phyloP scores from a whole-genome alignment of 2,888 invertebrate genomes.

The Agrypnus murinus region DNA sequence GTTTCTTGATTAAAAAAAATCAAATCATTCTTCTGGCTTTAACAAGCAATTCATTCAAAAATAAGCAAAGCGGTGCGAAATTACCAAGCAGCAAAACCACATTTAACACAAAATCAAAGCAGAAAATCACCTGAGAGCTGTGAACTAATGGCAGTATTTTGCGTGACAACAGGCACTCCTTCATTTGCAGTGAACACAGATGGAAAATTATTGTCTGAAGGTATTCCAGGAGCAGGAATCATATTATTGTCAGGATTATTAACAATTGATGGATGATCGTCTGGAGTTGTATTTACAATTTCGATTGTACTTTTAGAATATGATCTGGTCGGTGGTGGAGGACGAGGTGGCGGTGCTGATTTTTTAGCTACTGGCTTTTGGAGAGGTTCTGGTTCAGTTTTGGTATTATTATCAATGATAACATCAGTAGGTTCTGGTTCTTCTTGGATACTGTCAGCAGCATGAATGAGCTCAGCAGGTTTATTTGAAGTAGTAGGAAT shows the following conservation, averaged over 20 bases:
- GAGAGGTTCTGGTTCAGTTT: not conserved
- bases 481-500: not conserved
- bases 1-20: no score
- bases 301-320: conserved; percentile 50
- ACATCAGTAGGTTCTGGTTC: not conserved
- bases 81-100: conserved; percentile 39
- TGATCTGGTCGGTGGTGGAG: conserved; percentile 70
- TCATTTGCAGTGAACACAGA: conserved; percentile 61
- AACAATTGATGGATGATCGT: conserved; percentile 8
- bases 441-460: no score
- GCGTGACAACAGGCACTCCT: conserved; percentile 63
- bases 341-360: conserved; percentile 61
- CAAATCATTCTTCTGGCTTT: not conserved
- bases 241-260: conserved; percentile 41
- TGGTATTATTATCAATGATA: not conserved
- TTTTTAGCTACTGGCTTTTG: conserved; percentile 33
- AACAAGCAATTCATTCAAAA: conserved; percentile 24
- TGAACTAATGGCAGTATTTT: conserved; percentile 59
- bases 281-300: conserved; percentile 13
- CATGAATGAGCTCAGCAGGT: no score
- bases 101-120: conserved; percentile 45
- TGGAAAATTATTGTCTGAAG: conserved; percentile 55
- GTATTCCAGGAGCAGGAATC: conserved; percentile 31
- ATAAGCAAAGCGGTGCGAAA: conserved; percentile 54
- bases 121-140: conserved; percentile 55